Conservation (phyloP, 2,888 invertebrate species). For the Eupeodes latifasciatus region DNA sequence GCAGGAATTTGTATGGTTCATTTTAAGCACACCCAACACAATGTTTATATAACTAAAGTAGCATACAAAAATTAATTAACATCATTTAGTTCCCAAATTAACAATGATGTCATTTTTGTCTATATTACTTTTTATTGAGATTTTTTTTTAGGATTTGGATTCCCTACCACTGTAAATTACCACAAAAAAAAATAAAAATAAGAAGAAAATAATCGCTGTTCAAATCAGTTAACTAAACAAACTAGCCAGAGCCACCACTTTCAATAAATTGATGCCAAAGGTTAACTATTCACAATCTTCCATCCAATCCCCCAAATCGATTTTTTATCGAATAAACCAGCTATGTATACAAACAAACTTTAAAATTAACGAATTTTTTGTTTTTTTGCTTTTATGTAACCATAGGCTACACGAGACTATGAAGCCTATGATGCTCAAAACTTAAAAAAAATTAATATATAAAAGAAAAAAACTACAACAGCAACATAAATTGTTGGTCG, state of each 20-base stretch:
- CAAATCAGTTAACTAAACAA: conserved; percentile 61
- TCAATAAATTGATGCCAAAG: conserved; percentile 55
- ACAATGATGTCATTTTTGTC: conserved; percentile 18
- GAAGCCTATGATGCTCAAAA: not conserved
- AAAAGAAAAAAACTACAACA: conserved; percentile 44
- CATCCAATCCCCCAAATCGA: conserved; percentile 13
- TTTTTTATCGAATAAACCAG: conserved; percentile 10
- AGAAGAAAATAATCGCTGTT: conserved; percentile 25
- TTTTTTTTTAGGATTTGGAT: not conserved
- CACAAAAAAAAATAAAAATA: conserved; percentile 1
- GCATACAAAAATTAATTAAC: not conserved
- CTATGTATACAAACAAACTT: not conserved
- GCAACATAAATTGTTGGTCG: conserved; percentile 75
- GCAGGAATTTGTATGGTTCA: too few relatives aligned
- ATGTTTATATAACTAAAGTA: not conserved
- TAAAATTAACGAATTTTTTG: conserved; percentile 50
- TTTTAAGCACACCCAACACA: too few relatives aligned
- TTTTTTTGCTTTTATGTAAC: conserved; percentile 56
- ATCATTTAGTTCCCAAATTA: not conserved
- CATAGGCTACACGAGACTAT: not conserved
- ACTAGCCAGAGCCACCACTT: conserved; percentile 30
- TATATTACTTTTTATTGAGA: not conserved
- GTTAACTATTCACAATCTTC: conserved; percentile 51
- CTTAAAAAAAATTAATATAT: not conserved
- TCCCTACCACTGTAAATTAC: not conserved